A percentile compares a stretch with the other conserved stretches of the same genome.
phyloP scores from a whole-genome alignment of 1,140 invertebrate genomes.

The Mya arenaria region DNA sequence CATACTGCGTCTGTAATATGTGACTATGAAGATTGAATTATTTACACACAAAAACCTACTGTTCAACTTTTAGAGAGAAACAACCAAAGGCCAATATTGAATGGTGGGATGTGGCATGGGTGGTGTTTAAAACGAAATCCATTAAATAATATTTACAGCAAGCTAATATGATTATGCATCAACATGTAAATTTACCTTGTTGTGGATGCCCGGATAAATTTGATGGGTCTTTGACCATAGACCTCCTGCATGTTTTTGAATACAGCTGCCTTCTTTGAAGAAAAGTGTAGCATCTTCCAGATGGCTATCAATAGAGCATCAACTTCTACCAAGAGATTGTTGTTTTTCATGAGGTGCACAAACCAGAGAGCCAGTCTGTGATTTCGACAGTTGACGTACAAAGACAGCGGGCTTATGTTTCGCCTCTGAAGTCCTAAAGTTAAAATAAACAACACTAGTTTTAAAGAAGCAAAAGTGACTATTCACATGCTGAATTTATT shows the following conservation, averaged over 20 bases:
- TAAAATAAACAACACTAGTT: background rate
- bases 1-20: background rate
- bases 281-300: constrained; percentile 1
- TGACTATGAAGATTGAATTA: background rate
- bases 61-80: background rate
- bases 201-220: constrained; percentile 3
- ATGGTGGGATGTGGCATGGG: too few relatives aligned
- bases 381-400: constrained; percentile 13
- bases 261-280: constrained; percentile 1
- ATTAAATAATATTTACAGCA: too few relatives aligned
- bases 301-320: constrained; percentile 1
- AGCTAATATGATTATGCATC: too few relatives aligned
- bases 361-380: constrained; percentile 2
- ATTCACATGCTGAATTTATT: too few relatives aligned
- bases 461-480: too few relatives aligned
- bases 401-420: background rate
- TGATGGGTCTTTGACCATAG: constrained; percentile 15
- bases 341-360: constrained; percentile 1
- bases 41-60: background rate
- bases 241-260: constrained; percentile 5
- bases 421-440: background rate
- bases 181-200: constrained; percentile 31
- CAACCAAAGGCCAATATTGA: too few relatives aligned
- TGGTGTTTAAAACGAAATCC: too few relatives aligned
- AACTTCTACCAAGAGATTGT: constrained; percentile 3